Conservation (phyloP, 2,888 invertebrate genomes). For the Tenodera sinensis region DNA sequence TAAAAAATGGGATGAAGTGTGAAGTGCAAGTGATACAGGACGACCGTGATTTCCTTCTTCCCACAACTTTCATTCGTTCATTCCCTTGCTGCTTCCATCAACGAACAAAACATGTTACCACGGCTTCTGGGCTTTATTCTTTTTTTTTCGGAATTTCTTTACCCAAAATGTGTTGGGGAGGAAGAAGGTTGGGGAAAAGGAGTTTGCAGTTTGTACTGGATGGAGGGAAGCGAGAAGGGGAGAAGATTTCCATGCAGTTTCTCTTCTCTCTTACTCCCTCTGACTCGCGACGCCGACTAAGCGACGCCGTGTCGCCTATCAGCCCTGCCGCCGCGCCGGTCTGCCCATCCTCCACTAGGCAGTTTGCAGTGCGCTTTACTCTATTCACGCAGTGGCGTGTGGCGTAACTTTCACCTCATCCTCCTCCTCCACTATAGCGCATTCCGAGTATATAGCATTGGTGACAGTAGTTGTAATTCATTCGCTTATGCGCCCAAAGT, state of each 20-base stretch:
- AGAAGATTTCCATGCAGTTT: slow-evolving; percentile 9
- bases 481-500: no score
- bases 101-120: slow-evolving; percentile 11
- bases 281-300: slow-evolving; percentile 9
- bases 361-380: neutral
- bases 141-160: neutral
- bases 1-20: neutral
- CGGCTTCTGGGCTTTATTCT: neutral
- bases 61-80: neutral
- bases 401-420: neutral
- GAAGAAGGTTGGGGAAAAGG: neutral
- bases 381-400: neutral
- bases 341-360: neutral
- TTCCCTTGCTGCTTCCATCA: neutral
- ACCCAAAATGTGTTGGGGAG: neutral
- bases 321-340: neutral
- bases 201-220: neutral
- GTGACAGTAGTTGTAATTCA: no score
- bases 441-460: neutral
- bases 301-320: neutral
- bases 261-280: slow-evolving; percentile 3
- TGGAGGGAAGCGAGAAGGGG: neutral
- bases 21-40: neutral
- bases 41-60: neutral
- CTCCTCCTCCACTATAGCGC: neutral